Percentiles rank a stretch among this genome's conserved stretches.
Conservation (phyloP, 2,888 invertebrate species). For the Tigriopus californicus region DNA sequence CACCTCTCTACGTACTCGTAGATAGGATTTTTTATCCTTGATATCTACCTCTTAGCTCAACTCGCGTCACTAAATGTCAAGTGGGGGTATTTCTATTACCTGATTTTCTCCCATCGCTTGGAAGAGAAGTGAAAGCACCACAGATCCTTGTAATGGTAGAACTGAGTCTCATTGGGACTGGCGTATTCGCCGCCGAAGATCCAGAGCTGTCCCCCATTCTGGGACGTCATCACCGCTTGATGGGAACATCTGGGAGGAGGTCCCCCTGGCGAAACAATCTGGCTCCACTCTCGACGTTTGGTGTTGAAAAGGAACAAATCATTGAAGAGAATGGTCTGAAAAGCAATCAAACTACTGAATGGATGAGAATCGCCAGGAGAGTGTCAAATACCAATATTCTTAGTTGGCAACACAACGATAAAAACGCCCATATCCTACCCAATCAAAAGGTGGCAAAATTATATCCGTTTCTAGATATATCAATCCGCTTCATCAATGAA, state of each 20-base stretch:
- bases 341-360: constrained; percentile 20
- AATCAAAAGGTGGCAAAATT: no score
- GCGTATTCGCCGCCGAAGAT: constrained; percentile 83
- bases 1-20: background rate
- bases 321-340: constrained; percentile 62
- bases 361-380: no score
- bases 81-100: constrained; percentile 24
- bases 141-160: constrained; percentile 76
- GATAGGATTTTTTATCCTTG: background rate
- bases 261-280: constrained; percentile 56
- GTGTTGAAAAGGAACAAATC: constrained; percentile 68
- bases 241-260: constrained; percentile 79
- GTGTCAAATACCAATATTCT: no score
- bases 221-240: constrained; percentile 32
- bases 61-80: background rate
- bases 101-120: constrained; percentile 62
- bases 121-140: constrained; percentile 62
- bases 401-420: no score
- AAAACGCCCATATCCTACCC: no score
- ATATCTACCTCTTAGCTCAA: background rate
- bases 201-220: constrained; percentile 51
- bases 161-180: constrained; percentile 72
- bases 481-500: no score
- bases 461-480: no score
- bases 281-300: constrained; percentile 54